Evolutionary conservation across 2,888 invertebrate genomes (phyloP).

Genomic region (Agelastica alni): DNA sequence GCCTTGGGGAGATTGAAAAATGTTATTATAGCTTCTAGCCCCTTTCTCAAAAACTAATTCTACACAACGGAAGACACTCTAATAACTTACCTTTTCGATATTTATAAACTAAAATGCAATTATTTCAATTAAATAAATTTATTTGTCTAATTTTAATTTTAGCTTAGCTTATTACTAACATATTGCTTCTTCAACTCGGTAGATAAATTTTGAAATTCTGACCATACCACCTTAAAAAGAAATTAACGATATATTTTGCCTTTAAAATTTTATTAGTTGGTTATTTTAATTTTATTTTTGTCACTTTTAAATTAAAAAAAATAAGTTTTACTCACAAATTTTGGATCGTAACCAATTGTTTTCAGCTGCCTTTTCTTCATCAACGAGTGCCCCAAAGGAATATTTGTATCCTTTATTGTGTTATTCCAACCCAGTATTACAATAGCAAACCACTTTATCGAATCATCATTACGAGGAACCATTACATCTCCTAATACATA

Average conservation of each 20-base stretch:
- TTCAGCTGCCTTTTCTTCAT: slow-evolving; percentile 68
- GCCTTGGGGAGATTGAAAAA: too few relatives aligned
- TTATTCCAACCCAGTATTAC: slow-evolving; percentile 67
- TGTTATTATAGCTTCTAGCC: too few relatives aligned
- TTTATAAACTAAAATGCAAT: too few relatives aligned
- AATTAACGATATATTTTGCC: too few relatives aligned
- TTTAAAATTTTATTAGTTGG: too few relatives aligned
- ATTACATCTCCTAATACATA: slow-evolving; percentile 60
- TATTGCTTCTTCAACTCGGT: slow-evolving; percentile 35
- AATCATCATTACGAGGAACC: slow-evolving; percentile 30
- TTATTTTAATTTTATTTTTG: too few relatives aligned
- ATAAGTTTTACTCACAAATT: slow-evolving; percentile 1
- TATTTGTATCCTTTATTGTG: slow-evolving; percentile 59
- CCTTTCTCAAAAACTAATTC: too few relatives aligned
- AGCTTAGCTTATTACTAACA: slow-evolving; percentile 28
- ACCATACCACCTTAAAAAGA: slow-evolving; percentile 46
- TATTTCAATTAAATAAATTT: neutral
- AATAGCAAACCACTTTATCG: slow-evolving; percentile 61
- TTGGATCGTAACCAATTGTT: slow-evolving; percentile 64
- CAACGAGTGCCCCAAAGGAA: slow-evolving; percentile 60
- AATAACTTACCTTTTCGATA: too few relatives aligned
- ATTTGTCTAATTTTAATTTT: slow-evolving; percentile 1
- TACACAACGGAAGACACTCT: too few relatives aligned
- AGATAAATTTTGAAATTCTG: slow-evolving; percentile 35
- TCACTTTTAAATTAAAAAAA: too few relatives aligned